Evolutionary conservation across 2,797 vertebrate species (phyloP), one percentile per base, ranked within the genome.

Genomic region (Avahi laniger): DNA sequence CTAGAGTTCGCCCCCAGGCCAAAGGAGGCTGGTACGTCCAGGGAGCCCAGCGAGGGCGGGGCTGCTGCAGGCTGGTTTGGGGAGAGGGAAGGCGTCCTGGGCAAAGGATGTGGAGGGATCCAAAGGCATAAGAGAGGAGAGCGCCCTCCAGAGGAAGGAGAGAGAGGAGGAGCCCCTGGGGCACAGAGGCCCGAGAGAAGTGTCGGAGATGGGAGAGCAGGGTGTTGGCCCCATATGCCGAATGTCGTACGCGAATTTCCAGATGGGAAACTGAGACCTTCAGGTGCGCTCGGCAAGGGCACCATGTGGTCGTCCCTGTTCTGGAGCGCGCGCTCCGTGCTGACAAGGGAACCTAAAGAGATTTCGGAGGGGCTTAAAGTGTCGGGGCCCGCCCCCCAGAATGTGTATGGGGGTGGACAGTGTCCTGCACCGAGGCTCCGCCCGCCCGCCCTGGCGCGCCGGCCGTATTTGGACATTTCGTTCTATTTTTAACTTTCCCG

Each of bases 401-500:
- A 76, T 73, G 81, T 79, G 88, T 38, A 50, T 6, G 22, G 26
- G 76, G 57, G 48, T 46, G 94, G 70, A 81, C 94, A 24, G 75
- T 48, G 95, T 30, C 90, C 91, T 50, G 9, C 46, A 54, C 17
- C 1, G 43, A 96, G 83, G 94, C 94, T 95, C 97, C 97, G 93
- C 97, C 97, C 38, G 70, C 67, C 50, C 0, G 50, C 63, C 61
- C n/a, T 41, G 94, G 92, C 97, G 76, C 93, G 92, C 97, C 91
- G 70, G 93, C 97, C 97, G 96, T 98, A 98, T 98, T 97, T 97
- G 97, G 97, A 92, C 97, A 97, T 98, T 97, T 97, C 57, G 20
- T 91, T 95, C 97, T 97, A 97, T 98, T 98, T 98, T 98, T 97
- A 98, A 97, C 97, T 97, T 97, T 97, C 93, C 97, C 63, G 28